Base-by-base conservation (phyloP, 2,888 invertebrate species). In the Herminia tarsipennalis region DNA sequence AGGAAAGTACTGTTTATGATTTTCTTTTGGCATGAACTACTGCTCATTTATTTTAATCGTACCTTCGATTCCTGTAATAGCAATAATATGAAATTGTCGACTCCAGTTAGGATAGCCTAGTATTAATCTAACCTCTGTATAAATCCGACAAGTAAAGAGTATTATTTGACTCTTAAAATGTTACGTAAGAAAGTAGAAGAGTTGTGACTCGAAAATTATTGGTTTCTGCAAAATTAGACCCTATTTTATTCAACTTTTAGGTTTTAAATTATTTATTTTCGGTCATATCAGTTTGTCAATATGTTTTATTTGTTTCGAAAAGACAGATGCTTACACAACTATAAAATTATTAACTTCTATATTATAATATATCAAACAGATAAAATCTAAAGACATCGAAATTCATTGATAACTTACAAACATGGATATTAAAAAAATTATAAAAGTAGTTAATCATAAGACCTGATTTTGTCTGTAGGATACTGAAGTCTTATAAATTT, bases 311-410 rank as follows among this genome's bases (percentile, higher is more conserved):
- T 55, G 46, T 37, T 52, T 44, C 47, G 22, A 47, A 56, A 38
- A 44, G 5, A 37, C 9, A 25, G 10, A 22, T 30, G 25, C 28
- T 18, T 24, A 29, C 16, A 17, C 29, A 24, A 27, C 24, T 29
- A 14, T 35, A 8, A 22, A 35, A 18, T 29, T 40, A 42, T 40
- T 40, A 8, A 38, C 18, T 34, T n/a, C 39, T 22, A 46, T 48
- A 56, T 21, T 46, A 44, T 41, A 28, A 43, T 38, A 34, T 53
- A 41, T 36, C 14, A 30, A 35, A 45, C 27, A 44, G 30, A 27
- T 46, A 35, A 38, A 47, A 48, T 48, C 29, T 57, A 28, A 32
- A 43, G 29, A 63, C 62, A 66, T 63, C 62, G 62, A 63, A 61
- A 66, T 57, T 47, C 50, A 46, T 40, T 58, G 48, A 40, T 52